A percentile compares a stretch with the other conserved stretches of the same genome.
These are phyloP conservation scores for Pterocles gutturalis DNA, from an alignment of 2,113 vertebrate genomes.

Conservation along the genomic window DNA sequence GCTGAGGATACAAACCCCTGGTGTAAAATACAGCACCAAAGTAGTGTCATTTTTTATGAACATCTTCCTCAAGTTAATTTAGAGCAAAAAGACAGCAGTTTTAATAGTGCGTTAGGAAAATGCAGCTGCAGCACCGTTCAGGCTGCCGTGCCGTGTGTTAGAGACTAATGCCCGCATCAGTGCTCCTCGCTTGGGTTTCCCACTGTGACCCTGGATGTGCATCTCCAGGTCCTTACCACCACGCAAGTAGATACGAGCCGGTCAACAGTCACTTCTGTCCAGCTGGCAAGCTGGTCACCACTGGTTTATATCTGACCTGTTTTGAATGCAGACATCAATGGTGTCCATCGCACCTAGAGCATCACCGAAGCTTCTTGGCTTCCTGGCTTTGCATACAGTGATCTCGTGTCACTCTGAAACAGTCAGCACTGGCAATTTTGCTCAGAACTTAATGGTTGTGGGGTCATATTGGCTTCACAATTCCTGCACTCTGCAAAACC, in stretches of 20 bases:
- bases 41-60: neutral
- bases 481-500: neutral
- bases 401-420: accelerated
- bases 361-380: neutral
- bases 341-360: accelerated
- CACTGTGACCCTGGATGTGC: accelerated
- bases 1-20: accelerated
- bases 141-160: accelerated
- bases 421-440: too few relatives aligned
- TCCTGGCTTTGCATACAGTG: neutral
- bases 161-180: accelerated
- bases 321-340: neutral
- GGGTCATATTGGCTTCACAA: neutral
- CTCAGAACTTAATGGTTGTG: neutral
- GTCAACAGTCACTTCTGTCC: neutral
- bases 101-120: neutral
- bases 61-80: neutral
- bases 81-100: neutral
- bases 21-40: neutral
- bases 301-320: neutral
- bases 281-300: neutral
- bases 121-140: neutral
- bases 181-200: neutral
- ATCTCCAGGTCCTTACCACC: too few relatives aligned
- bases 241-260: neutral